Evolutionary conservation across 2,113 vertebrate genomes (phyloP).

Genomic region (Eudorcas thomsonii): DNA sequence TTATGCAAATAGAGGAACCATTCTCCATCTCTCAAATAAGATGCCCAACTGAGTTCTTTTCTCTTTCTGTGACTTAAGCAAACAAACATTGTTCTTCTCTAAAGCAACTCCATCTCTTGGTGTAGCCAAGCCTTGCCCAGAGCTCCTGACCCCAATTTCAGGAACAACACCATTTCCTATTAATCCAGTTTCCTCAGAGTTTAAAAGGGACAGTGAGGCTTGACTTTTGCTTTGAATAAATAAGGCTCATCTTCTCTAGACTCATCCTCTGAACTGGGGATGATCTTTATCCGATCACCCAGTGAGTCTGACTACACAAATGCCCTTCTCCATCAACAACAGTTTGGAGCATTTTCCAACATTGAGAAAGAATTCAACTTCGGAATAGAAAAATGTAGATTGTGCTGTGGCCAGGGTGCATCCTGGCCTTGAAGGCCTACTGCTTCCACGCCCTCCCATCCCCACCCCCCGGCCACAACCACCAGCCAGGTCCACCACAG

Average conservation of each 20-base stretch:
- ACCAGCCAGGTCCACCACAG: not conserved
- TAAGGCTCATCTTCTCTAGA: not conserved
- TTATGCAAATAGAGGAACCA: slow-evolving; percentile 30
- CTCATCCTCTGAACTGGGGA: not conserved
- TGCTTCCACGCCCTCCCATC: not conserved
- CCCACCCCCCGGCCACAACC: no score
- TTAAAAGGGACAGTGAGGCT: not conserved
- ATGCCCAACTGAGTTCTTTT: not conserved
- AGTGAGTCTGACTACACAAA: not conserved
- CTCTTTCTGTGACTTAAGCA: not conserved
- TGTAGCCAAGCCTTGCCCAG: not conserved
- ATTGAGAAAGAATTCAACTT: not conserved
- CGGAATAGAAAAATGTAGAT: not conserved
- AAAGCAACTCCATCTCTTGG: not conserved
- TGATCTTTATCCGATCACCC: not conserved
- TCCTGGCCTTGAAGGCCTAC: not conserved
- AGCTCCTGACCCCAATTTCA: not conserved
- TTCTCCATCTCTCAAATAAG: slow-evolving; percentile 20
- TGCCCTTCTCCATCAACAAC: not conserved
- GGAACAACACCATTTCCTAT: not conserved
- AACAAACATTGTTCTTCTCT: not conserved
- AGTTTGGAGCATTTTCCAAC: not conserved
- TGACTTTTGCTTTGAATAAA: slow-evolving; percentile 9
- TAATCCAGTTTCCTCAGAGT: not conserved
- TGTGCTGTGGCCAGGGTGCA: not conserved